Evolutionary conservation across 2,797 vertebrate species (phyloP), one percentile per base, ranked within the genome.

Genomic region (Pelobates cultripes): DNA sequence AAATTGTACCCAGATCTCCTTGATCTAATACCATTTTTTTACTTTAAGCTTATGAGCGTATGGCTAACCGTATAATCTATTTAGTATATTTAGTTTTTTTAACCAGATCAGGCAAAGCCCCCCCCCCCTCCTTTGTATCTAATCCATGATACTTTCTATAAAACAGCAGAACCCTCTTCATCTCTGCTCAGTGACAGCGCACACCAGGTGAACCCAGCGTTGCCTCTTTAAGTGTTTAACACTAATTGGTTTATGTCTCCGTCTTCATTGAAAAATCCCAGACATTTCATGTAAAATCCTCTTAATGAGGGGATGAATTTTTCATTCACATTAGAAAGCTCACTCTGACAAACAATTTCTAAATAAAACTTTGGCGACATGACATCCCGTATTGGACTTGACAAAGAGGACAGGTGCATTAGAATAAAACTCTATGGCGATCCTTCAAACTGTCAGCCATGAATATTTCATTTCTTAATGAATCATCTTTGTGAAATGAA

Each of bases 361-460:
- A 94, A 95, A 96, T 95, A 93, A 95, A 96, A 96, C 94, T 96
- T 94, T 90, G 90, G 93, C 90, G 92, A 91, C 91, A 94, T 97
- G 95, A 96, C 96, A 96, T 93, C 93, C 91, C 94, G 94, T 95
- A 97, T 96, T 95, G 95, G 94, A 96, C 96, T 95, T 98, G 97
- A 97, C 96, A 97, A 97, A 97, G 95, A 97, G 96, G 96, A 97
- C 96, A 96, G 94, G 95, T 95, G 96, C 96, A 96, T 97, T 96
- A 97, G 96, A 97, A 97, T 96, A 97, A 96, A 97, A 96, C 95
- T 96, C 93, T 94, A 93, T 95, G 94, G 96, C 92, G 94, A 98
- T 98, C 96, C 95, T 94, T 98, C 97, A 97, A 95, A 92, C 96
- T 98, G 97, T 98, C 97, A 98, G 94, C 94, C 92, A 94, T 95